Conservation (phyloP, 2,797 vertebrate species). For the Anguilla obscura region DNA sequence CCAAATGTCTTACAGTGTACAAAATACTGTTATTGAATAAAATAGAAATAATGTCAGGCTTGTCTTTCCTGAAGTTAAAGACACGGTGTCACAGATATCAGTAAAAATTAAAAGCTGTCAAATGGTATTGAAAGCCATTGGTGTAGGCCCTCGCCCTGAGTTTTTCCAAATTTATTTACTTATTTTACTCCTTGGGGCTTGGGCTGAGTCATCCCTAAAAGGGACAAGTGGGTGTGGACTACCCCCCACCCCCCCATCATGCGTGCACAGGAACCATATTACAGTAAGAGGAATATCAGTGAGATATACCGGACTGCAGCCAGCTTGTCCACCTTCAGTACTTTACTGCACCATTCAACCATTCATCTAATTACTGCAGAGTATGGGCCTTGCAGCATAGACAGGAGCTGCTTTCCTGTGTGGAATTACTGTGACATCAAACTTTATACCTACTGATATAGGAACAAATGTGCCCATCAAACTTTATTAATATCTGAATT, state of each 20-base stretch:
- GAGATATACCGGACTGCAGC: background rate
- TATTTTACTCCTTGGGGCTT: background rate
- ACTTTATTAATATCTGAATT: background rate
- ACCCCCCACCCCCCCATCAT: background rate
- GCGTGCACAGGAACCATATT: background rate
- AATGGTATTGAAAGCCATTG: background rate
- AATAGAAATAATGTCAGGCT: background rate
- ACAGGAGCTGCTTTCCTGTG: background rate
- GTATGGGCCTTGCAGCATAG: background rate
- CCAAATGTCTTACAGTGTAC: background rate
- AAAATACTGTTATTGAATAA: background rate
- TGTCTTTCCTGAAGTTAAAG: background rate
- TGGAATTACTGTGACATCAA: slow-evolving; percentile 7
- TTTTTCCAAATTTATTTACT: background rate
- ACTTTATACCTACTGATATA: slow-evolving; percentile 1
- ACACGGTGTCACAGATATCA: background rate
- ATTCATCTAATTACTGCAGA: background rate
- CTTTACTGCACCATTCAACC: background rate
- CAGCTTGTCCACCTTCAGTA: background rate
- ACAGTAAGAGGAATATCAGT: slow-evolving; percentile 4
- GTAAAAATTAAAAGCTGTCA: background rate
- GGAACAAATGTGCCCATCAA: background rate
- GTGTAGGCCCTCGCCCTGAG: background rate
- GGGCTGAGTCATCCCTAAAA: background rate
- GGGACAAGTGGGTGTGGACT: slow-evolving; percentile 5